Evolutionary conservation across 2,113 vertebrate species (phyloP).

Genomic region (Cervus canadensis): DNA sequence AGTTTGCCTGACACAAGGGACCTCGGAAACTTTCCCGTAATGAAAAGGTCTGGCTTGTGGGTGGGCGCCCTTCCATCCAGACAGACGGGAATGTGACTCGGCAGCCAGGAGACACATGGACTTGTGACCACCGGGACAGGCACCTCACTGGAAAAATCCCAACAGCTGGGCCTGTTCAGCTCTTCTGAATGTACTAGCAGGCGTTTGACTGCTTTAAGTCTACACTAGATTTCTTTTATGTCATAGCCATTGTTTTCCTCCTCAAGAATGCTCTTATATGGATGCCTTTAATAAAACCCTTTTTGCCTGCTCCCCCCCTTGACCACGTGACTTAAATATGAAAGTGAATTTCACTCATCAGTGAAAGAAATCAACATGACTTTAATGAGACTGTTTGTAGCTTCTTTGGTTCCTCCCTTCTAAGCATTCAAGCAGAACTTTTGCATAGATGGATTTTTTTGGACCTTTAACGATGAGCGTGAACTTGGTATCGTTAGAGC

Average conservation of each 20-base stretch:
- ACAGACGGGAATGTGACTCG: not conserved
- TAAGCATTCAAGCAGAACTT: not conserved
- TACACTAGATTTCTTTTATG: not conserved
- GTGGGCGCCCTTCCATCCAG: conserved; percentile 53
- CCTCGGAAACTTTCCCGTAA: not conserved
- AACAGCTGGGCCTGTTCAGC: not conserved
- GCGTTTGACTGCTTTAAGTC: not conserved
- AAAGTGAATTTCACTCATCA: not conserved
- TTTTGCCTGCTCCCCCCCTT: not conserved
- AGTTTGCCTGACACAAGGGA: conserved; percentile 36
- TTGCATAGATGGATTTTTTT: not conserved
- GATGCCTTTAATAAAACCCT: not conserved
- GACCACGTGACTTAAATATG: not conserved
- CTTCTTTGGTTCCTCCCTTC: not conserved
- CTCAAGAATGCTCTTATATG: not conserved
- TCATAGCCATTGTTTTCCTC: not conserved
- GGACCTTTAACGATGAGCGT: not conserved
- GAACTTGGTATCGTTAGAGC: not conserved
- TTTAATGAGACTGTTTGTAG: not conserved
- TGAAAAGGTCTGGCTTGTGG: conserved; percentile 48
- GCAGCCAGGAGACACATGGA: conserved; percentile 39
- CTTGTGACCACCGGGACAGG: not conserved
- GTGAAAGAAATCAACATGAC: not conserved
- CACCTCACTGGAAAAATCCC: not conserved
- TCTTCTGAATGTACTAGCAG: not conserved